Evolutionary conservation across 2,888 invertebrate species (phyloP).

Genomic region (Exocentrus adspersus): DNA sequence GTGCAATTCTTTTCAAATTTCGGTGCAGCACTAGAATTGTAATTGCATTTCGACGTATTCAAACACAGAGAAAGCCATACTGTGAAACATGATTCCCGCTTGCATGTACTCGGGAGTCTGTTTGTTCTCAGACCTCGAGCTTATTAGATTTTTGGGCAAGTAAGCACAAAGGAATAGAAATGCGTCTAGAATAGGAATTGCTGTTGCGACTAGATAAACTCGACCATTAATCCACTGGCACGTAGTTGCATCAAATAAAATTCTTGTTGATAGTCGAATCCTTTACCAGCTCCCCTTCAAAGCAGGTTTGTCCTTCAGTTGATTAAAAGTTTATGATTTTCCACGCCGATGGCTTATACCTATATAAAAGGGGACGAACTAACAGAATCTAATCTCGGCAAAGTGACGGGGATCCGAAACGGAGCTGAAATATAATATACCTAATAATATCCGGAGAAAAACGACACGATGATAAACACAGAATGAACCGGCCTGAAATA

Average conservation of each 20-base stretch:
- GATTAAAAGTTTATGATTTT: background rate
- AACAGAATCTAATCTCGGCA: background rate
- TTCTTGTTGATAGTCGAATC: no score
- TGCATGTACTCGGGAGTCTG: background rate
- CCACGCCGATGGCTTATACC: background rate
- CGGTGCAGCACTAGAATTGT: background rate
- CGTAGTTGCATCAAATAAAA: no score
- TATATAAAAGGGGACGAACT: background rate
- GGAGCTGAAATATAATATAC: background rate
- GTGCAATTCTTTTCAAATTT: background rate
- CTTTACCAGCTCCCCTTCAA: background rate
- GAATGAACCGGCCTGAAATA: background rate
- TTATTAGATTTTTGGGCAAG: background rate
- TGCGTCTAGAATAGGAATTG: no score
- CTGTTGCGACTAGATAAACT: no score
- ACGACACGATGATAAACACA: background rate
- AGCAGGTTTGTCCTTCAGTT: background rate
- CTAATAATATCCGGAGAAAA: background rate
- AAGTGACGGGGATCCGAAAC: background rate
- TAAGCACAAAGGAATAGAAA: no score
- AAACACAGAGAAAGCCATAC: background rate
- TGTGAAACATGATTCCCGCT: constrained; percentile 9
- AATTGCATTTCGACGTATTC: background rate
- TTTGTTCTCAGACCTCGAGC: background rate
- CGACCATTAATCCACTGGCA: no score